Conservation (phyloP, 2,113 vertebrate genomes). For the Athene cunicularia region DNA sequence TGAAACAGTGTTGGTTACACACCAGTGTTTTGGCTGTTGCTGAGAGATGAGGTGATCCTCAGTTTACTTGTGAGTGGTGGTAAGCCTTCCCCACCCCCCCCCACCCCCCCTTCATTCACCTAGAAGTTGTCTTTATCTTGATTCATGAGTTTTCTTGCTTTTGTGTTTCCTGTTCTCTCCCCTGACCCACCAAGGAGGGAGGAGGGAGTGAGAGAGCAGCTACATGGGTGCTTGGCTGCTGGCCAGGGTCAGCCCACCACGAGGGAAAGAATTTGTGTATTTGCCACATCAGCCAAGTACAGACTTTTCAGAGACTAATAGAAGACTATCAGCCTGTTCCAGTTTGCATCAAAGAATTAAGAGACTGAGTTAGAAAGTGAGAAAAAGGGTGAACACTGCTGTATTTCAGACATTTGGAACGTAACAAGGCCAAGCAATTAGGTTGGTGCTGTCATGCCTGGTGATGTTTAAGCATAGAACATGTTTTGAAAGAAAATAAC, state of each 20-base stretch:
- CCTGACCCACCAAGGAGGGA: fast-evolving
- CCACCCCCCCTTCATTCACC: neutral
- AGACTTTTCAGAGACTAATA: neutral
- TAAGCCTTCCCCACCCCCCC: too few species aligned
- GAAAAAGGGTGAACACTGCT: neutral
- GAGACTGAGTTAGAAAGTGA: neutral
- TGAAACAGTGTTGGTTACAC: neutral
- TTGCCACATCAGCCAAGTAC: neutral
- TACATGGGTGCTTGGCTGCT: neutral
- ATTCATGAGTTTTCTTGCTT: neutral
- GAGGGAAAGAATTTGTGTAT: neutral
- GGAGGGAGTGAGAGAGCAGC: neutral
- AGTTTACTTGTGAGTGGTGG: neutral
- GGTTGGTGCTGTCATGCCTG: neutral
- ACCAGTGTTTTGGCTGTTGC: fast-evolving
- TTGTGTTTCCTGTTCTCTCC: neutral
- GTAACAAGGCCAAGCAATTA: neutral
- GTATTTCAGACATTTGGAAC: neutral
- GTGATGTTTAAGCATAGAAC: neutral
- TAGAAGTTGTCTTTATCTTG: neutral
- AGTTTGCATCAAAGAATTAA: neutral
- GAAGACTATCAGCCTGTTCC: neutral
- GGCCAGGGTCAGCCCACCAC: neutral
- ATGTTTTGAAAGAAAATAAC: neutral
- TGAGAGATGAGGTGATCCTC: neutral